phyloP scores from a whole-genome alignment of 2,113 vertebrate genomes.

The Vicugna pacos region DNA sequence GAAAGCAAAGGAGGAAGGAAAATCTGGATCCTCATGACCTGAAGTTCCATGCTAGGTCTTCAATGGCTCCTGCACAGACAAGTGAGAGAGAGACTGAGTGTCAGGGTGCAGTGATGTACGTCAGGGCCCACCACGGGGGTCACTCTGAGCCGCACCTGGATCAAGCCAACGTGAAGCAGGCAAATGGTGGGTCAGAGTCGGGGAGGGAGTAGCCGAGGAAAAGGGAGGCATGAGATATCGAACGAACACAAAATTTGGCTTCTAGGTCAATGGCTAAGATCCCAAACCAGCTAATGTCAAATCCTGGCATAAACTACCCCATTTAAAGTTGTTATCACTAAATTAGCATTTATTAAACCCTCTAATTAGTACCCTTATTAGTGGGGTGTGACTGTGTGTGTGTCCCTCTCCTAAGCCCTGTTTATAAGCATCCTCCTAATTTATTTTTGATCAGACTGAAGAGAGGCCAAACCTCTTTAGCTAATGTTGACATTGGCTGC shows the following conservation, averaged over 20 bases:
- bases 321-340: slow-evolving; percentile 65
- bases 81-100: neutral
- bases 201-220: neutral
- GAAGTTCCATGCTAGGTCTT: neutral
- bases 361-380: slow-evolving; percentile 66
- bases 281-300: slow-evolving; percentile 57
- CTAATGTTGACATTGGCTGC: slow-evolving; percentile 73
- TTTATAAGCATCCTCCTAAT: slow-evolving; percentile 65
- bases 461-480: slow-evolving; percentile 63
- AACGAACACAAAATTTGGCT: neutral
- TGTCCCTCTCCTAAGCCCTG: neutral
- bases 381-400: neutral
- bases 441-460: slow-evolving; percentile 73
- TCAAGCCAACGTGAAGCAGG: neutral
- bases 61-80: neutral
- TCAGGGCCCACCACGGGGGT: accelerated
- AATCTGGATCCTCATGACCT: neutral
- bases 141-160: neutral
- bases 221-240: neutral
- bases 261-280: slow-evolving; percentile 30
- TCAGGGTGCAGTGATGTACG: accelerated
- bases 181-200: neutral
- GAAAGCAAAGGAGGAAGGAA: neutral
- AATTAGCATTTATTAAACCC: slow-evolving; percentile 74
- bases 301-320: slow-evolving; percentile 63